Base-by-base conservation (phyloP, 1,140 invertebrate genomes). In the Lithobius niger region DNA sequence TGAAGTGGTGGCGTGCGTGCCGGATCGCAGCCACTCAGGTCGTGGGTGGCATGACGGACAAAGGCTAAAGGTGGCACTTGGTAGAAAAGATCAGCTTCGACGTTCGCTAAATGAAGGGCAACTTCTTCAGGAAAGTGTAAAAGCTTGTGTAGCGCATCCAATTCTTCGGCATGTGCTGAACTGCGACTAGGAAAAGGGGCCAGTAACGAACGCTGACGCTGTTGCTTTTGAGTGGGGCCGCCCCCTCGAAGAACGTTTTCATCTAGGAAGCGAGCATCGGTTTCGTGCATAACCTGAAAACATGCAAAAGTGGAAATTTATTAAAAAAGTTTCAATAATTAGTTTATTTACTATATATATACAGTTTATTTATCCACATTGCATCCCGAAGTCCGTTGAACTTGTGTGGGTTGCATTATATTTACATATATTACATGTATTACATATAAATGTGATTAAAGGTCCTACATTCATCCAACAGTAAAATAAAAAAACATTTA, bases 41-140 rank as follows among this genome's bases (percentile, higher is more conserved):
- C 87, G 52, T 88, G 74, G 1, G 84, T 86, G 59, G 93, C 87
- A 72, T 94, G 88, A 1, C 87, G 77, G 13, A 95, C 76, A 66
- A 92, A 96, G 65, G 92, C 86, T 59, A 86, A 81, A 18, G 91
- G 87, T 2, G 84, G 81, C 19, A 80, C 73, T 67, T 83, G 82
- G 66, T 89, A 88, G 71, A 95, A 96, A 44, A 96, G 77, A 65
- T 86, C 81, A 67, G 89, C 88, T 69, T 96, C 91, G 10, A 79
- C 82, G 62, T 89, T 82, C 40, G 88, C 82, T 63, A 94, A 75
- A 59, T 81, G 77, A 44, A 94, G 72, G 27, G 91, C 91, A 60
- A 94, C 88, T 75, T 95, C 91, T 77, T 97, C 92, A 21, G 91
- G 91, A 73, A 94, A 96, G 69, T 92, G 86, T 44, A 95, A 79